A percentile compares a stretch with the other conserved stretches of the same genome.
Conservation (phyloP, 2,888 invertebrate species). For the Netelia melanura region DNA sequence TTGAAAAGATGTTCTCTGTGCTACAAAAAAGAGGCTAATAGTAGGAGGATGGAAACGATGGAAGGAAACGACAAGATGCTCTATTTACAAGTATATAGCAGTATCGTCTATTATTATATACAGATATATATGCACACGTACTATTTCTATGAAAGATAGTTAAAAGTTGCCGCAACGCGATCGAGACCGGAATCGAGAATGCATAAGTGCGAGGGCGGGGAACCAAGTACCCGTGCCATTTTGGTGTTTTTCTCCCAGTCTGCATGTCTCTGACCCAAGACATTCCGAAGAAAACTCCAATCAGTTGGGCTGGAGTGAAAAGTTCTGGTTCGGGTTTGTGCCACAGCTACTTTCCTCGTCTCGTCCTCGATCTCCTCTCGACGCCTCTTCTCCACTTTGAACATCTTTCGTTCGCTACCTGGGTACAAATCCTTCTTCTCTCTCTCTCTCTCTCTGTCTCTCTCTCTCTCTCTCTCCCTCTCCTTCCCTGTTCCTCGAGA, state of each 20-base stretch:
- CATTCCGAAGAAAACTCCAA: constrained; percentile 65
- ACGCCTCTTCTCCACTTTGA: constrained; percentile 62
- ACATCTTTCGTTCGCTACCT: constrained; percentile 29
- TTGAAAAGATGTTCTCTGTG: constrained; percentile 42
- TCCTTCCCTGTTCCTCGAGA: constrained; percentile 23
- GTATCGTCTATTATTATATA: not conserved
- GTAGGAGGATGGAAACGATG: constrained; percentile 14
- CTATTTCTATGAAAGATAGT: constrained; percentile 15
- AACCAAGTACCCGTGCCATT: constrained; percentile 36
- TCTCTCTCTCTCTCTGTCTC: constrained; percentile 18
- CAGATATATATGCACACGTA: constrained; percentile 11
- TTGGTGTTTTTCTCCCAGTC: constrained; percentile 42
- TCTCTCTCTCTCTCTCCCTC: too few species aligned
- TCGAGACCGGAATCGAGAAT: constrained; percentile 48
- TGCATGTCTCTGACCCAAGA: constrained; percentile 68
- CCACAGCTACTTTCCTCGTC: constrained; percentile 25
- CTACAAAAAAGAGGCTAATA: constrained; percentile 20
- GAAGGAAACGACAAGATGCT: constrained; percentile 39
- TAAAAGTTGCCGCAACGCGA: constrained; percentile 34
- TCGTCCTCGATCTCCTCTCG: constrained; percentile 39
- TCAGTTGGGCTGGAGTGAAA: constrained; percentile 65
- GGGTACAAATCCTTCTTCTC: not conserved
- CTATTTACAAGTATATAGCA: not conserved
- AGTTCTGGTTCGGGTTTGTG: constrained; percentile 64
- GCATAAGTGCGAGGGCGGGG: constrained; percentile 43